Evolutionary conservation across 2,113 vertebrate species (phyloP), one percentile per base, ranked within the genome.

Genomic region (Genyomyrus donnyi): DNA sequence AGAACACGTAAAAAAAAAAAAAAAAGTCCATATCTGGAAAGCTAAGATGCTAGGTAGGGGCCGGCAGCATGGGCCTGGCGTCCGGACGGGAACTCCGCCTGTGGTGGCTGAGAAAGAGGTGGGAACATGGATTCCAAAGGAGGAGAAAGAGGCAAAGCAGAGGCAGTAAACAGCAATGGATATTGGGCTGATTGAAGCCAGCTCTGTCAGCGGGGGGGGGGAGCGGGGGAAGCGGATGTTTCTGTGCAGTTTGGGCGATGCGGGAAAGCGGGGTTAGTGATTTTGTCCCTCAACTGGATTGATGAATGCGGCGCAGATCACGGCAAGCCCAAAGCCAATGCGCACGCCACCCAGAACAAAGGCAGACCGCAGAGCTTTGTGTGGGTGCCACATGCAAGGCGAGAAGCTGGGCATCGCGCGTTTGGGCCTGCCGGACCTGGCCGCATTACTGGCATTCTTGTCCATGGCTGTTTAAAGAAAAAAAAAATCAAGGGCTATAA

Each of bases 151-250:
- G 62, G 42, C 52, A 86, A 90, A 84, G 93, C 93, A 90, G 90
- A 92, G 93, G 93, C 93, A 93, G 93, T n/a, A 92, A 93, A 93
- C 91, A 94, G 95, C 94, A 94, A 95, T 89, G 92, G 95, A 94
- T 91, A 91, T 92, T 89, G 85, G 89, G 94, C 93, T 90, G 49
- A 92, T 91, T 93, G 50, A 88, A 89, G 92, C 90, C 90, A 89
- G 70, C 87, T 87, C 91, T 84, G 62, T 90, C 45, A 66, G 91
- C 19, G 3, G 48, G 8, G 70, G 27, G n/a, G 6, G 66, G 56
- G 48, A 3, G 7, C 15, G 48, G 49, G 48, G 42, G 17, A 58
- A 86, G 86, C 31, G 85, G 53, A 21, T 11, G 21, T 39, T 46
- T 27, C n/a, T 50, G 89, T 5, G 83, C 49, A 45, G 21, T 91